Base-by-base conservation (phyloP, 2,113 vertebrate species). In the Lamprotornis superbus region DNA sequence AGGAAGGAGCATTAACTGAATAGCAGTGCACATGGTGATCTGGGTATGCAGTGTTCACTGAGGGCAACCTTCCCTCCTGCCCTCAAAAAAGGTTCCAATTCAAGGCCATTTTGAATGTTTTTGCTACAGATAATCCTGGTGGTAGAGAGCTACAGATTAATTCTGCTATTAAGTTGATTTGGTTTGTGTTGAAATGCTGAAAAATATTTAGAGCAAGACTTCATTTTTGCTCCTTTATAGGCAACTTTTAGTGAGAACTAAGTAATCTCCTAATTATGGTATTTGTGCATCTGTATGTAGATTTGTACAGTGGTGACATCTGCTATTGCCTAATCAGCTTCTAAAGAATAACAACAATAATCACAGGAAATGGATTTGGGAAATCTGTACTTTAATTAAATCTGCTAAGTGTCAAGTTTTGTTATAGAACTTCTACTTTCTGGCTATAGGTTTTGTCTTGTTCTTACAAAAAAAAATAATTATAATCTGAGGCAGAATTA, bases 301-400 rank as follows among this genome's bases (percentile, higher is more conserved):
- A 86, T 96, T 96, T 94, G 59, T 83, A 42, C 55, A 85, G 90
- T 86, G 91, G 35, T 97, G 86, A 93, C 83, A 96, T 97, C 83
- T 97, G 78, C 86, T 96, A 77, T 86, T 95, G 89, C 89, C 88
- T 97, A 92, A 95, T 96, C 80, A 93, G 22, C 64, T 94, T 91
- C 69, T 83, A 69, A 86, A 80, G 52, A 98, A 95, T 77, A 97
- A 83, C 47, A 97, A 40, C 87, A 94, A 73, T 94, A 95, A 96
- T 96, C 22, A 85, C 35, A 83, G 83, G 90, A 97, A 97, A 95
- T 90, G 57, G 85, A 95, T 97, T 97, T 96, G 84, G 60, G 87
- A 96, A 96, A 90, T 84, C 76, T 92, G 40, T 87, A 37, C 76
- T 96, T 96, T 95, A 93, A 96, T 97, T 95, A 95, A 94, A 84